Evolutionary conservation across 2,888 invertebrate genomes (phyloP).

Genomic region (Temnothorax rugatulus): DNA sequence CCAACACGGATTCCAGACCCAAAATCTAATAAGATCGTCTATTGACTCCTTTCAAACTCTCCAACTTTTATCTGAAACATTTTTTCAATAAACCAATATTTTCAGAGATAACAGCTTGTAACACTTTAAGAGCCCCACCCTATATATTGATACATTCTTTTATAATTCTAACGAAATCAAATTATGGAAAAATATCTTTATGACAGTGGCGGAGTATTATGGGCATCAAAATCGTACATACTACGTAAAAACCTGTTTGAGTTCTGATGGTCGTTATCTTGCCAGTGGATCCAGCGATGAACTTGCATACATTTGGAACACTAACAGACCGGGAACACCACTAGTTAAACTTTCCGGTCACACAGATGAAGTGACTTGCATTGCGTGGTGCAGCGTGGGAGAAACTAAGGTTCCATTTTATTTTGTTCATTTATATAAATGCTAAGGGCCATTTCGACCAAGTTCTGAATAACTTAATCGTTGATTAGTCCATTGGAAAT

Average conservation of each 20-base stretch:
- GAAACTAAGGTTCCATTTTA: slow-evolving; percentile 86
- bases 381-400: slow-evolving; percentile 91
- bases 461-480: no score
- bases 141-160: neutral
- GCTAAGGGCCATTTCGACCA: neutral
- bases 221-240: slow-evolving; percentile 94
- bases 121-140: no score
- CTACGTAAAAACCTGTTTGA: slow-evolving; percentile 94
- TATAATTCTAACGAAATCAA: slow-evolving; percentile 2
- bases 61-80: no score
- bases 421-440: slow-evolving; percentile 30
- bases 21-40: no score
- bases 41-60: no score
- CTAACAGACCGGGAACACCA: slow-evolving; percentile 89
- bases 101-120: no score
- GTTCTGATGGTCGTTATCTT: slow-evolving; percentile 93
- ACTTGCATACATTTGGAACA: slow-evolving; percentile 95
- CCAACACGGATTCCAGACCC: no score
- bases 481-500: no score
- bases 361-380: slow-evolving; percentile 94
- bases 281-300: slow-evolving; percentile 96
- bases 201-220: slow-evolving; percentile 85
- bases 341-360: slow-evolving; percentile 92
- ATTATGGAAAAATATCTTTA: slow-evolving; percentile 39
- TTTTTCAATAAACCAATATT: no score